Base-by-base conservation (phyloP, 1,140 invertebrate genomes). In the Zaprionus kolodkinae region DNA sequence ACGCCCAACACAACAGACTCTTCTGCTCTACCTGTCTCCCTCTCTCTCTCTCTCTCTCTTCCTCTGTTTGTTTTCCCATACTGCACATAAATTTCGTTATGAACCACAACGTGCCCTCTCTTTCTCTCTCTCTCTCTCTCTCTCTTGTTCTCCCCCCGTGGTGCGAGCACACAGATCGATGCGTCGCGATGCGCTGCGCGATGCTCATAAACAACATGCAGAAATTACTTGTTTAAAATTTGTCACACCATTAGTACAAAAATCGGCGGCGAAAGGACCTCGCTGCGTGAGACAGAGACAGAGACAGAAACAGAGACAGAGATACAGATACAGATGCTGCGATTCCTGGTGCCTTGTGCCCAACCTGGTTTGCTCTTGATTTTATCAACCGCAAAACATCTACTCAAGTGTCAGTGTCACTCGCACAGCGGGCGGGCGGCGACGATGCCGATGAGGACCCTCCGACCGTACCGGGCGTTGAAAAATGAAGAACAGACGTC, bases 221-320 rank as follows among this genome's bases (percentile, higher is more conserved):
- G 85, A 89, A 89, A 89, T 89, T 89, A 89, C 85, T 89, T 89
- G 85, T 89, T 90, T 85, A 89, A 89, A 89, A 89, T 89, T 89
- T 89, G 85, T 89, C 85, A 89, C 85, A 89, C 85, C 85, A 89
- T 89, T 89, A 89, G 85, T 85, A 89, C 85, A 62, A 83, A 79
- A 87, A 82, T 67, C 83, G 76, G 72, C 83, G 83, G 84, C 84
- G 81, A 89, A 88, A 88, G 84, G 84, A 88, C 79, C 84, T 88
- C 77, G 84, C 84, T 84, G 83, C 67, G 62, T 55, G 45, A 25
- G 45, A 50, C 17, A 25, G 68, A 66, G 30, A 64, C 59, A 40
- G 1, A 33, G 30, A 27, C 6, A 10, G 2, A 54, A n/a, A n/a
- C n/a, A n/a, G n/a, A n/a, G n/a, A n/a, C n/a, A n/a, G 2, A 64